Base-by-base conservation (phyloP, 2,113 vertebrate species). In the Nycticryphes semicollaris region DNA sequence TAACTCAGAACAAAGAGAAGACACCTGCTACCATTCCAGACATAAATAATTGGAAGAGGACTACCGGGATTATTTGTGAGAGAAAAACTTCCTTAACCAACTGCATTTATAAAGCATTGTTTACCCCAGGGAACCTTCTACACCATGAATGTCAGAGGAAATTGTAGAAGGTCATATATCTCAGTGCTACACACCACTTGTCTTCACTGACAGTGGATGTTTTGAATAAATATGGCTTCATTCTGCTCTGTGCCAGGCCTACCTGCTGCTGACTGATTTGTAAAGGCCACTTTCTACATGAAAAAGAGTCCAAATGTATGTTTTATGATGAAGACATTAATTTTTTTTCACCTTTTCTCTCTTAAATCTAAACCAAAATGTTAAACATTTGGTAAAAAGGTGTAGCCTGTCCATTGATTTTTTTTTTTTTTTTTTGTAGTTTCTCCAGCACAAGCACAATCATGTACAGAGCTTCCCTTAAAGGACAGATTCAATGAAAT, bases 161-260 rank as follows among this genome's bases (percentile, higher is more conserved):
- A 90, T 27, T 63, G 78, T 74, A 95, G 80, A 95, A 89, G 92
- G 66, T 94, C 78, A 80, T 83, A 5, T n/a, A 68, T 76, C 74
- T 90, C 74, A 59, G 67, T n/a, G 60, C 57, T 79, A 12, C 57
- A 41, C 87, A 53, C 30, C 78, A 73, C 62, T 66, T 73, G 84
- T 82, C 74, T 50, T 64, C 77, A 69, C 9, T 57, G 69, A 68
- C 53, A 56, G 43, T 48, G 43, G 20, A 57, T 78, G 39, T 50
- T 91, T 69, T 76, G 53, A 68, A 91, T 41, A 87, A 60, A 60
- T 76, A 95, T 73, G 53, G 41, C 41, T 83, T 89, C 73, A 57
- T 51, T 31, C 45, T 73, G 20, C 31, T 51, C 74, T 62, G 67
- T 33, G 25, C 22, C 63, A 94, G 17, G n/a, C 59, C 83, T 72